A percentile compares a stretch with the other conserved stretches of the same genome.
phyloP scores from a whole-genome alignment of 2,797 vertebrate genomes.

The Takifugu rubripes region DNA sequence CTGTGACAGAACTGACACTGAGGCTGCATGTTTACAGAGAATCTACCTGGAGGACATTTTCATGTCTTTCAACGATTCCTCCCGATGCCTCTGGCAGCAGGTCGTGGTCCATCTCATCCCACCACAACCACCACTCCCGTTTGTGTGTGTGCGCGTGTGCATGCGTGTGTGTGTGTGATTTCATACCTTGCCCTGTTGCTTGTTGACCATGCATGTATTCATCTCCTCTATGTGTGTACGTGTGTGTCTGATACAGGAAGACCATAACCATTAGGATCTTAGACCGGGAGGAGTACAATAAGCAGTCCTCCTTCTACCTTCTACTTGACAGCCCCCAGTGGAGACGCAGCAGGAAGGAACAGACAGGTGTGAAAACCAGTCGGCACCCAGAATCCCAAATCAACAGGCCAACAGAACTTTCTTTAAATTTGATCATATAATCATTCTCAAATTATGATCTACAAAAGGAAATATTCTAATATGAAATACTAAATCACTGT shows the following conservation, averaged over 20 bases:
- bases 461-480: too few species aligned
- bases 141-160: conserved; percentile 14
- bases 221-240: conserved; percentile 73
- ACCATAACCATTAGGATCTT: conserved; percentile 93
- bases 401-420: conserved; percentile 24
- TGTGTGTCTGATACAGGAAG: conserved; percentile 92
- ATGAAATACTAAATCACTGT: too few species aligned
- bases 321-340: conserved; percentile 91
- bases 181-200: conserved; percentile 41
- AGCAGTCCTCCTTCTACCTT: conserved; percentile 97
- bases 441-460: neutral
- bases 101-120: conserved; percentile 49
- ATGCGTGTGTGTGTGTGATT: conserved; percentile 21
- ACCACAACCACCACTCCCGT: conserved; percentile 47
- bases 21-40: conserved; percentile 47
- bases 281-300: conserved; percentile 99
- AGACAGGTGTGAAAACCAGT: conserved; percentile 90
- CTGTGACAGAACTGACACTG: conserved; percentile 10
- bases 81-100: conserved; percentile 50
- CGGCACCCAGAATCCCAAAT: conserved; percentile 47
- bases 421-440: neutral
- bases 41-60: conserved; percentile 32
- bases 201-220: conserved; percentile 67
- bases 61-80: conserved; percentile 3
- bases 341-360: conserved; percentile 85